phyloP scores from a whole-genome alignment of 1,140 invertebrate genomes.

The Ephestia elutella region DNA sequence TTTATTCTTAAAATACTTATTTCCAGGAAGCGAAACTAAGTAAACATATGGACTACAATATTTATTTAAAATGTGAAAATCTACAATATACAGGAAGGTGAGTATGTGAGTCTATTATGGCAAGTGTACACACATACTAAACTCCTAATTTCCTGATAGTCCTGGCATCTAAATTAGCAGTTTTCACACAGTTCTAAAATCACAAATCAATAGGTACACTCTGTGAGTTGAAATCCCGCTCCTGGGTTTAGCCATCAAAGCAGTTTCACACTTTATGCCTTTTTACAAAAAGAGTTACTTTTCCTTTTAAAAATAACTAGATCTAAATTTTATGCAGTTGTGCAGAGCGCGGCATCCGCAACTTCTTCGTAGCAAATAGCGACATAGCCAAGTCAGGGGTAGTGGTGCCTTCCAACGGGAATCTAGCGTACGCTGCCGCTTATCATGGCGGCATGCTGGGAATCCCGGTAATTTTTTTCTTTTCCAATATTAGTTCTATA shows the following conservation, averaged over 20 bases:
- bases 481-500: no score
- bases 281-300: no score
- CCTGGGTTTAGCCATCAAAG: not conserved
- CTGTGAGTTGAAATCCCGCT: no score
- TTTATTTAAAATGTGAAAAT: slow-evolving; percentile 68
- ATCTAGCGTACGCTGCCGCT: slow-evolving; percentile 49
- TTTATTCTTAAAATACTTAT: not conserved
- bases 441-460: slow-evolving; percentile 48
- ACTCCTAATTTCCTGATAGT: no score
- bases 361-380: slow-evolving; percentile 36
- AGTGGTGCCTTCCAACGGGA: slow-evolving; percentile 54
- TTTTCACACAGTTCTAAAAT: no score
- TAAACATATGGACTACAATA: slow-evolving; percentile 62
- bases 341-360: slow-evolving; percentile 55
- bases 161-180: no score
- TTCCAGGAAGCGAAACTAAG: slow-evolving; percentile 64
- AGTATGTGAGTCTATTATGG: no score
- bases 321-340: slow-evolving; percentile 31
- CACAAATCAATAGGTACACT: no score
- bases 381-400: slow-evolving; percentile 40
- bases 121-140: no score
- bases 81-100: slow-evolving; percentile 65
- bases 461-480: slow-evolving; percentile 36
- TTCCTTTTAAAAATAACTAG: not conserved
- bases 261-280: not conserved